A percentile compares a stretch with the other conserved stretches of the same genome.
Evolutionary conservation across 2,888 invertebrate genomes (phyloP).

Genomic region (Habrosyne pyritoides): DNA sequence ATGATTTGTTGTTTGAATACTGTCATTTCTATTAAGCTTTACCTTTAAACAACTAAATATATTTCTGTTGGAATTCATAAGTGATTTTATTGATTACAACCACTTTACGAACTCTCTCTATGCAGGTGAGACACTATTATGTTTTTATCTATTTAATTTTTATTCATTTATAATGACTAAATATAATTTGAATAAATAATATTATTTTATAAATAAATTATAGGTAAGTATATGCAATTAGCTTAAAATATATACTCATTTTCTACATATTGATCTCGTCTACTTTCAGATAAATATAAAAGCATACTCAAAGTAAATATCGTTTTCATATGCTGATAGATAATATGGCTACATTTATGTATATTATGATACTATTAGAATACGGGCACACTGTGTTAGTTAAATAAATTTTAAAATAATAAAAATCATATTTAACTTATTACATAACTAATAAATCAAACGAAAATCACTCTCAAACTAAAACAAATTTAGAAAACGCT

Average conservation of each 20-base stretch:
- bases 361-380: conserved; percentile 68
- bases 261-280: conserved; percentile 66
- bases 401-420: conserved; percentile 51
- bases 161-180: not conserved
- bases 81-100: not conserved
- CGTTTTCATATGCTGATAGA: conserved; percentile 69
- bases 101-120: conserved; percentile 1
- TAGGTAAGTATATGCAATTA: conserved; percentile 56
- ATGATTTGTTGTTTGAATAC: not conserved
- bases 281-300: conserved; percentile 70
- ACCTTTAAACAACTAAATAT: not conserved
- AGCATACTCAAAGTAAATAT: conserved; percentile 78
- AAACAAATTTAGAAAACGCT: conserved; percentile 61
- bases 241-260: conserved; percentile 58
- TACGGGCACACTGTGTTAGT: conserved; percentile 79
- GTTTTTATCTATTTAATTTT: conserved; percentile 1
- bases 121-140: not conserved
- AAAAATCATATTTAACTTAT: conserved; percentile 36
- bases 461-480: conserved; percentile 65
- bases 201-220: conserved; percentile 29
- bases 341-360: conserved; percentile 72
- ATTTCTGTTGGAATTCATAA: not conserved
- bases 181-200: conserved; percentile 34
- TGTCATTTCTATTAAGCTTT: not conserved
- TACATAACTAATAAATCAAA: conserved; percentile 69